Base-by-base conservation (phyloP, 2,888 invertebrate genomes). In the Hermaeophaga mercurialis region DNA sequence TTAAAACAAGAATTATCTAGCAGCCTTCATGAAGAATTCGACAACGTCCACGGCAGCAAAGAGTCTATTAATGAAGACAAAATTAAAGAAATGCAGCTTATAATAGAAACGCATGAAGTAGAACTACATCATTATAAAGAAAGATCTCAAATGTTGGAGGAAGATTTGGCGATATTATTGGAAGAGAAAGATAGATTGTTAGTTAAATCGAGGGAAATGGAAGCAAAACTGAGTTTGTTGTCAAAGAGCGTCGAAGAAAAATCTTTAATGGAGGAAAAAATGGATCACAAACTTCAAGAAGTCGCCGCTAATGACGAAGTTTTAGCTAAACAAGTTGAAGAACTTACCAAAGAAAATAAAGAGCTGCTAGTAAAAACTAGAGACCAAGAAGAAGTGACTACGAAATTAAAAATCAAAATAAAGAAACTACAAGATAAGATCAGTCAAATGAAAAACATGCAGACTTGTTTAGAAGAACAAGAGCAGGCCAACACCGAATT, bases 11-110 rank as follows among this genome's bases (percentile, higher is more conserved):
- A 73, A 59, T 62, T 73, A 46, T 68, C 69, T n/a, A 66, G 65
- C 5, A 70, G 69, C 39, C 53, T 66, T 19, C 65, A 68, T 24
- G 67, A 70, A 54, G 65, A 66, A 46, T 59, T 65, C 22, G 64
- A 64, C 28, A 39, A 55, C 17, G 43, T 52, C 12, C 59, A 62
- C 31, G 59, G 61, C 52, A 2, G 44, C 38, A 48, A 65, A n/a
- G 64, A 64, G 9, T 63, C 59, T 8, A 56, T 61, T 9, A 78
- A 83, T 47, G 83, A 87, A 59, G 86, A 87, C 1, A 90, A 90
- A 76, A 74, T 91, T 8, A 87, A 88, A 71, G 90, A 91, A 73
- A 80, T 88, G 58, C 87, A 89, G 70, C 80, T 87, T 43, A 87
- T 86, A 59, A 86, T 90, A 52, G 90, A 91, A 74, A 85, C 83